Evolutionary conservation across 2,113 vertebrate genomes (phyloP).

Genomic region (Calyptomena viridis): DNA sequence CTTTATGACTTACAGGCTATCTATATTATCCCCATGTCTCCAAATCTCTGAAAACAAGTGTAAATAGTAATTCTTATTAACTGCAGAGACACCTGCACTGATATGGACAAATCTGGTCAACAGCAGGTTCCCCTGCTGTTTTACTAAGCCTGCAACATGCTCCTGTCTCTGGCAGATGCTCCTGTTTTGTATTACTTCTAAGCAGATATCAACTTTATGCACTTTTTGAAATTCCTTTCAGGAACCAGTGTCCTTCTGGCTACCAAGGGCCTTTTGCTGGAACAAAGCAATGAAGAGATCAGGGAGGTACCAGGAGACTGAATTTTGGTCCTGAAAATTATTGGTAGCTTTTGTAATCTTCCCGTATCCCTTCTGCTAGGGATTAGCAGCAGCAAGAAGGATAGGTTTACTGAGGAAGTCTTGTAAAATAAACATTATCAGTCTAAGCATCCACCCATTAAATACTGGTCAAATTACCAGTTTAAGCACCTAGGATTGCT

Average conservation of each 20-base stretch:
- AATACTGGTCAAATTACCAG: conserved; percentile 38
- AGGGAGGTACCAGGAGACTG: conserved; percentile 49
- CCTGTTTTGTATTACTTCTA: conserved; percentile 58
- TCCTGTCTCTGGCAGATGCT: conserved; percentile 70
- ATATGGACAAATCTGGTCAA: conserved; percentile 72
- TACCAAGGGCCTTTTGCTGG: conserved; percentile 52
- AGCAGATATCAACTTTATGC: conserved; percentile 62
- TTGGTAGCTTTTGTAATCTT: conserved; percentile 44
- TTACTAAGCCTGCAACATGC: conserved; percentile 67
- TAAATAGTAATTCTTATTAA: conserved; percentile 76
- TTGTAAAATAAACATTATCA: conserved; percentile 41
- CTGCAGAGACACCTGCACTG: conserved; percentile 68
- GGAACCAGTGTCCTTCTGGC: conserved; percentile 68
- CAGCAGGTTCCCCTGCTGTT: conserved; percentile 77
- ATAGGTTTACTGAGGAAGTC: conserved; percentile 6
- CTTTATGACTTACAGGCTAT: conserved; percentile 57
- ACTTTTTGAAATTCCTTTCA: conserved; percentile 70
- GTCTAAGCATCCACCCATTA: conserved; percentile 31
- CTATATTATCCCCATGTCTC: conserved; percentile 53
- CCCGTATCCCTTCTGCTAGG: conserved; percentile 40
- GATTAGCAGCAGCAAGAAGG: conserved; percentile 39
- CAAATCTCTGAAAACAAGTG: conserved; percentile 67
- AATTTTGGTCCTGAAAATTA: conserved; percentile 48
- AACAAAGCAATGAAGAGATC: conserved; percentile 66
- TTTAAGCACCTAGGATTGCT: conserved; percentile 44